Evolutionary conservation across 37 sponge, comb jelly and placozoan genomes (phyloP).

Genomic region (Bolinopsis microptera): DNA sequence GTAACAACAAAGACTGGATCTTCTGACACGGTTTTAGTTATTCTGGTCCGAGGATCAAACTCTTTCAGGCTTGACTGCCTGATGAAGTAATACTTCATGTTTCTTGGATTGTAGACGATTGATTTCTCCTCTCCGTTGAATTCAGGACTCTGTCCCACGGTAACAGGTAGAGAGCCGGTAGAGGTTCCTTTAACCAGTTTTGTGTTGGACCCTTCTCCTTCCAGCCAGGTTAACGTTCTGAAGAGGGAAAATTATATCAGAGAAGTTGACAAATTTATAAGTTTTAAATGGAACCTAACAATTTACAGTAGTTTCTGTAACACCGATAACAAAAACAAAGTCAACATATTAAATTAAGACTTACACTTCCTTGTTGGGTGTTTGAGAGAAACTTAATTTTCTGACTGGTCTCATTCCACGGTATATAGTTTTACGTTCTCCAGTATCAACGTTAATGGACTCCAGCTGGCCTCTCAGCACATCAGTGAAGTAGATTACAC

Average conservation of each 20-base stretch:
- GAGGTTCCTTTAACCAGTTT: not conserved
- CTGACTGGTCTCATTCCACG: not conserved
- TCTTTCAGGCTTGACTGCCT: not conserved
- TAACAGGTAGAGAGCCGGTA: not conserved
- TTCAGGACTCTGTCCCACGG: not conserved
- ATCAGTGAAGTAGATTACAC: not conserved
- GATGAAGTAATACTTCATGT: constrained; percentile 6
- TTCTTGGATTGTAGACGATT: constrained; percentile 1
- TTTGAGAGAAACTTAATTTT: not conserved
- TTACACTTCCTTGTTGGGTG: not conserved
- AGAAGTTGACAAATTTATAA: too few species aligned
- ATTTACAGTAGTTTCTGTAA: too few species aligned
- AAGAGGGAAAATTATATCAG: not conserved
- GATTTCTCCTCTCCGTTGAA: not conserved
- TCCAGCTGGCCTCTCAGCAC: not conserved
- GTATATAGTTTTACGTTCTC: not conserved
- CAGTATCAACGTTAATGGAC: not conserved
- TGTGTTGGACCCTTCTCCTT: not conserved
- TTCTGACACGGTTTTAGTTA: not conserved
- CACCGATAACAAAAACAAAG: too few species aligned
- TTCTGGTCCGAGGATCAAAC: not conserved
- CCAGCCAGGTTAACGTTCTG: not conserved
- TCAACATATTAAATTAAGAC: not conserved
- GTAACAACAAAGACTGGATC: not conserved
- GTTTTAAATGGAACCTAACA: too few species aligned